Evolutionary conservation across 2,888 invertebrate species (phyloP).

Genomic region (Lymantria dispar): DNA sequence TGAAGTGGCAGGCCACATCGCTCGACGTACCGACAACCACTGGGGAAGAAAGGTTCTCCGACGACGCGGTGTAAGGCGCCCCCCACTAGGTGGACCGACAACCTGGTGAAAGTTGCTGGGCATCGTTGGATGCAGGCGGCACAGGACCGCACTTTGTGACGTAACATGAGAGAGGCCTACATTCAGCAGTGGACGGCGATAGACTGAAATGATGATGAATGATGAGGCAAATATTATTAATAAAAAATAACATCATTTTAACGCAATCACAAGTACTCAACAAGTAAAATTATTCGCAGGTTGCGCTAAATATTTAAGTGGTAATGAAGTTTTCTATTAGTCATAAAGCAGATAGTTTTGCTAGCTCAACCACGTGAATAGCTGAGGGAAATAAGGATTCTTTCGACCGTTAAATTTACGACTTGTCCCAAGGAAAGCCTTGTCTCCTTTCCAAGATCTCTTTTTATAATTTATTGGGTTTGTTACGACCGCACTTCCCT

Average conservation of each 20-base stretch:
- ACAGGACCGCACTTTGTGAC: too few relatives aligned
- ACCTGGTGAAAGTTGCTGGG: too few relatives aligned
- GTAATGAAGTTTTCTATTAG: slow-evolving; percentile 52
- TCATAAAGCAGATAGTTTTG: slow-evolving; percentile 69
- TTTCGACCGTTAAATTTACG: slow-evolving; percentile 80
- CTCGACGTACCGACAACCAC: too few relatives aligned
- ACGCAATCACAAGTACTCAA: slow-evolving; percentile 19
- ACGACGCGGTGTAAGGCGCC: too few relatives aligned
- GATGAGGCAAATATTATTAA: slow-evolving; percentile 15
- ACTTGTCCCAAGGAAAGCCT: slow-evolving; percentile 74
- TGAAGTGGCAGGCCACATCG: too few relatives aligned
- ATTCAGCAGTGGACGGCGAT: too few relatives aligned
- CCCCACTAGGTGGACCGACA: too few relatives aligned
- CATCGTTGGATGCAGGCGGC: too few relatives aligned
- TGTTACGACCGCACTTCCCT: slow-evolving; percentile 61
- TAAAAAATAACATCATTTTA: slow-evolving; percentile 21
- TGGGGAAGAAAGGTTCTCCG: too few relatives aligned
- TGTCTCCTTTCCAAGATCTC: slow-evolving; percentile 67
- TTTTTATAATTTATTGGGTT: slow-evolving; percentile 80
- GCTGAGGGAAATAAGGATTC: slow-evolving; percentile 74
- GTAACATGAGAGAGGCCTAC: too few relatives aligned
- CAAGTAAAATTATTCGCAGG: slow-evolving; percentile 22
- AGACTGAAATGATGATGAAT: too few relatives aligned
- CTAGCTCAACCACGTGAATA: slow-evolving; percentile 67
- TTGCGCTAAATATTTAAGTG: slow-evolving; percentile 41